These are phyloP conservation scores for Hydraecia micacea DNA, from an alignment of 2,888 invertebrate species.

Conservation along the genomic window DNA sequence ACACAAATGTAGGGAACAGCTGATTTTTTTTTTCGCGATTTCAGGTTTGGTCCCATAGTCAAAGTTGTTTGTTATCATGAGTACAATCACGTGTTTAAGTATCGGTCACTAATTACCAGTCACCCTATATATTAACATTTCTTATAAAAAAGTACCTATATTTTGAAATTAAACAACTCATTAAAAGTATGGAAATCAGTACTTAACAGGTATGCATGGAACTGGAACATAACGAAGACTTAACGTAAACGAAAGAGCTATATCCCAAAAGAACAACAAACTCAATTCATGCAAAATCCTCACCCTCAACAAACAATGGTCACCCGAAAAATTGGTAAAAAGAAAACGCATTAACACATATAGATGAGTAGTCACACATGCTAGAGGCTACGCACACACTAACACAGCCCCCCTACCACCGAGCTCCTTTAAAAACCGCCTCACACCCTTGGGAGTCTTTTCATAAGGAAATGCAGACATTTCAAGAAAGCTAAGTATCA, in stretches of 20 bases:
- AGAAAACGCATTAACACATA: slow-evolving; percentile 91
- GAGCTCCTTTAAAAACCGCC: slow-evolving; percentile 83
- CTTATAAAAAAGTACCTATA: neutral
- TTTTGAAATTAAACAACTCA: neutral
- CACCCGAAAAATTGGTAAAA: slow-evolving; percentile 89
- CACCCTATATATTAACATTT: neutral
- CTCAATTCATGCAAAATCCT: slow-evolving; percentile 40
- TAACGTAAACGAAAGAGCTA: neutral
- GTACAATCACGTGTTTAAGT: no score
- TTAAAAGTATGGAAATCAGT: neutral
- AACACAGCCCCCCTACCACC: slow-evolving; percentile 70
- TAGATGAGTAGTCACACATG: slow-evolving; percentile 88
- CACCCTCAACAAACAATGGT: slow-evolving; percentile 63
- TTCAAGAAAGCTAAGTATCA: slow-evolving; percentile 89
- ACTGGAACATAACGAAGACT: neutral
- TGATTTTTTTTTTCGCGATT: no score
- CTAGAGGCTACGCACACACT: slow-evolving; percentile 76
- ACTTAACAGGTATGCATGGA: neutral
- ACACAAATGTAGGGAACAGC: no score
- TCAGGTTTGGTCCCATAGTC: no score
- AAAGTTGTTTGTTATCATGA: no score
- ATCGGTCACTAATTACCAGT: no score
- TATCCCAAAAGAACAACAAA: neutral
- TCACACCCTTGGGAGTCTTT: slow-evolving; percentile 83
- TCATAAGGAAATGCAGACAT: slow-evolving; percentile 91